A percentile compares a stretch with the other conserved stretches of the same genome.
Conservation (phyloP, 2,113 vertebrate genomes). For the Psophia crepitans region DNA sequence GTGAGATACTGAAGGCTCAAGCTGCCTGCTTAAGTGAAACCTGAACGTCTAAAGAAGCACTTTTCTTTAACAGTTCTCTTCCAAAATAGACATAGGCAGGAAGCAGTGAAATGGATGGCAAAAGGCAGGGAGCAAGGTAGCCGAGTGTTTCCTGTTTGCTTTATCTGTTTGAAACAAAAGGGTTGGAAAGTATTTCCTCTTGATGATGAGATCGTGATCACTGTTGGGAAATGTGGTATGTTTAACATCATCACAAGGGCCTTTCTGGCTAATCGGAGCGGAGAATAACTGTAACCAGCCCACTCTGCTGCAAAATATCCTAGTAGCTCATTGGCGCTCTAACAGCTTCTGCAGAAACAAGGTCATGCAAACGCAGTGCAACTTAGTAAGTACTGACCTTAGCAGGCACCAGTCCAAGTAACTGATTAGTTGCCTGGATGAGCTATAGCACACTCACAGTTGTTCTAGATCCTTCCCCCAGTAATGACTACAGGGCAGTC, state of each 20-base stretch:
- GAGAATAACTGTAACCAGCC: not conserved
- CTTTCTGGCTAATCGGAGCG: not conserved
- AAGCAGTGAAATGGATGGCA: not conserved
- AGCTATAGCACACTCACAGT: not conserved
- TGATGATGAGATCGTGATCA: not conserved
- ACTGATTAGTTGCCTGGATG: not conserved
- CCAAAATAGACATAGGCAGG: not conserved
- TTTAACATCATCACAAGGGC: not conserved
- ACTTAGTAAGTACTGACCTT: not conserved
- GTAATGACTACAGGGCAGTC: not conserved
- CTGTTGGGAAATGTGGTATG: not conserved
- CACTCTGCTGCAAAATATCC: not conserved
- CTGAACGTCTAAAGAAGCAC: not conserved
- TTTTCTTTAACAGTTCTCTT: not conserved
- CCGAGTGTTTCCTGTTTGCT: not conserved
- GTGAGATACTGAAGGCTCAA: not conserved
- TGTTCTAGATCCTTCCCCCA: not conserved
- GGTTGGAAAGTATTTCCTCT: constrained; percentile 3
- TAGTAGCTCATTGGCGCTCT: not conserved
- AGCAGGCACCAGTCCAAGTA: not conserved
- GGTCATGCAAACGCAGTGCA: not conserved
- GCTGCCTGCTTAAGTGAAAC: fast-evolving
- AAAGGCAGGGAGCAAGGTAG: not conserved
- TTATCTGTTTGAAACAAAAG: not conserved
- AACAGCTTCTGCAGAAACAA: not conserved